These are phyloP conservation scores for Papilio helenus DNA, from an alignment of 1,140 invertebrate genomes.

Conservation along the genomic window DNA sequence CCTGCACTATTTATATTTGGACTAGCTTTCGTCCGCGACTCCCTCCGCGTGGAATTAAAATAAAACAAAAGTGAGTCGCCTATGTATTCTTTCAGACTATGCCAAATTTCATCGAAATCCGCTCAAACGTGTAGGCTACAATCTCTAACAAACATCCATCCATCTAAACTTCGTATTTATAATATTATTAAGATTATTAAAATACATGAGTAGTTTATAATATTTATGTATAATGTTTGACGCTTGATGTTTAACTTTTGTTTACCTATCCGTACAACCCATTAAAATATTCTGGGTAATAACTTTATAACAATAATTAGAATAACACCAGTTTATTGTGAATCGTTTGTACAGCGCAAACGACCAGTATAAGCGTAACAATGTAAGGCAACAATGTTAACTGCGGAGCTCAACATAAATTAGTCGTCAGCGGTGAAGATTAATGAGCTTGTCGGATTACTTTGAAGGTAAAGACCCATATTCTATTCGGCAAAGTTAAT, in stretches of 20 bases:
- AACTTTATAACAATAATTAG: conserved; percentile 25
- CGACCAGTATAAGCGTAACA: not conserved
- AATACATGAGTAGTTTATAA: too few species aligned
- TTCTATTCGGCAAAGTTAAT: conserved; percentile 2
- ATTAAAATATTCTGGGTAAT: conserved; percentile 23
- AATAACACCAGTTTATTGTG: not conserved
- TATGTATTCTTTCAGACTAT: too few species aligned
- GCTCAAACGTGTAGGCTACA: too few species aligned
- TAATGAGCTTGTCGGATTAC: conserved; percentile 25
- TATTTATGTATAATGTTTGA: too few species aligned
- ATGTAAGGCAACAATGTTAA: not conserved
- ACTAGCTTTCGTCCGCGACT: too few species aligned
- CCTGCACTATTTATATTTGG: too few species aligned
- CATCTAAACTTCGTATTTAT: too few species aligned
- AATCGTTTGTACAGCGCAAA: conserved; percentile 1
- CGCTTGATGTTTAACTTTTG: not conserved
- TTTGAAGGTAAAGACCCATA: conserved; percentile 24
- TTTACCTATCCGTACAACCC: conserved; percentile 7
- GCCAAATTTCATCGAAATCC: too few species aligned
- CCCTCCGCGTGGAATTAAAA: too few species aligned
- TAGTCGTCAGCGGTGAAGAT: conserved; percentile 1
- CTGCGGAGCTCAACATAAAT: conserved; percentile 2
- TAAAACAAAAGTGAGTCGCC: too few species aligned
- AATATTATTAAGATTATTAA: too few species aligned
- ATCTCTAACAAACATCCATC: too few species aligned